Evolutionary conservation across 2,888 invertebrate genomes (phyloP).

Genomic region (Parelbella ahira): DNA sequence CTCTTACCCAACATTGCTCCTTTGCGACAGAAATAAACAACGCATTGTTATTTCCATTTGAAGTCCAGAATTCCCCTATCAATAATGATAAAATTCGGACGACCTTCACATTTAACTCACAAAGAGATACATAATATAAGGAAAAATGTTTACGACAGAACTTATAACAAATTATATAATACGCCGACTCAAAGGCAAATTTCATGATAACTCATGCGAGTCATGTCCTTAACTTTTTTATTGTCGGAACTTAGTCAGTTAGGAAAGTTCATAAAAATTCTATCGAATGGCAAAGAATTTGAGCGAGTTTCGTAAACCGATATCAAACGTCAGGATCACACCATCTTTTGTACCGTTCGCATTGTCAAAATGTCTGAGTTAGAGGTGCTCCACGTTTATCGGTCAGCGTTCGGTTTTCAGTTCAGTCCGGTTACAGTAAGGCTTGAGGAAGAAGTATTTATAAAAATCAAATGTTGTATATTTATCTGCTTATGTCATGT

Average conservation of each 20-base stretch:
- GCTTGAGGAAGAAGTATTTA: too few species aligned
- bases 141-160: constrained; percentile 8
- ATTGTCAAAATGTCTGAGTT: constrained; percentile 47
- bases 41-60: too few species aligned
- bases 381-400: constrained; percentile 25
- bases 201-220: constrained; percentile 34
- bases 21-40: too few species aligned
- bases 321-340: constrained; percentile 43
- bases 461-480: too few species aligned
- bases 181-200: constrained; percentile 14
- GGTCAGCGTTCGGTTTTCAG: too few species aligned
- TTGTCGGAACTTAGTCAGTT: constrained; percentile 32
- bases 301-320: constrained; percentile 35
- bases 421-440: too few species aligned
- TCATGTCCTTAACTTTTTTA: constrained; percentile 33
- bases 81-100: too few species aligned
- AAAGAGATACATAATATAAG: background rate
- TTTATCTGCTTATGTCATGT: too few species aligned
- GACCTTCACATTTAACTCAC: background rate
- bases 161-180: constrained; percentile 14
- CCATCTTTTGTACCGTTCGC: constrained; percentile 27
- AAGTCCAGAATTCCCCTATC: too few species aligned
- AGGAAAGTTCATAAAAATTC: constrained; percentile 49
- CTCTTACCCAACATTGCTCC: too few species aligned
- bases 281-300: constrained; percentile 42